Evolutionary conservation across 1,140 invertebrate genomes (phyloP), one percentile per base, ranked within the genome.

Genomic region (Lysiphlebus fabarum): DNA sequence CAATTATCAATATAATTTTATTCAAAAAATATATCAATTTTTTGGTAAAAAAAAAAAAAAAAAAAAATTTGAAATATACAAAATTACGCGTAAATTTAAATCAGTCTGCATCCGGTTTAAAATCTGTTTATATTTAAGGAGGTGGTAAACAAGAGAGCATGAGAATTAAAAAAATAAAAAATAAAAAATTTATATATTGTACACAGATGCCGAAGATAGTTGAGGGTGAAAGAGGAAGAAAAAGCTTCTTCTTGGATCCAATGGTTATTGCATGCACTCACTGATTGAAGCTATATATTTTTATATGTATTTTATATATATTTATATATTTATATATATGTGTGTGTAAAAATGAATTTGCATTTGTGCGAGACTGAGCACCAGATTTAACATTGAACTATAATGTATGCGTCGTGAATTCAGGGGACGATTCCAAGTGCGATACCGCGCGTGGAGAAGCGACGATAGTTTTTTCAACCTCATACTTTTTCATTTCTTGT

Each of bases 351-450:
- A 26, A 26, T 26, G 17, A 26, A 26, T 26, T 26, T 26, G 17
- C 17, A 26, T 26, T 26, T 26, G 17, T 26, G 17, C 17, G 17
- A 26, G 17, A 26, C 17, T 26, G 17, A 26, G 17, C 17, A 26
- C 17, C 17, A 26, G 17, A 26, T 26, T 26, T 1, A 26, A 26
- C 17, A 11, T 11, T 36, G 42, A 43, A 61, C 59, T 45, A 71
- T 75, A 75, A 75, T 76, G 69, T 76, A 76, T 75, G 74, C 74
- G 67, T 66, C 65, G 61, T 71, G 71, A 70, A 73, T 75, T 65
- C 74, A 69, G 70, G 65, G 67, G 71, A 74, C 73, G 74, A 76
- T 76, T 76, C 72, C 70, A 66, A 70, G 75, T 74, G 74, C 74
- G 75, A 77, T 77, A 77, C 74, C 73, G 70, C 71, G 65, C 69